A percentile compares a stretch with the other conserved stretches of the same genome.
Conservation (phyloP, 2,888 invertebrate species). For the Tuberolachnus salignus region DNA sequence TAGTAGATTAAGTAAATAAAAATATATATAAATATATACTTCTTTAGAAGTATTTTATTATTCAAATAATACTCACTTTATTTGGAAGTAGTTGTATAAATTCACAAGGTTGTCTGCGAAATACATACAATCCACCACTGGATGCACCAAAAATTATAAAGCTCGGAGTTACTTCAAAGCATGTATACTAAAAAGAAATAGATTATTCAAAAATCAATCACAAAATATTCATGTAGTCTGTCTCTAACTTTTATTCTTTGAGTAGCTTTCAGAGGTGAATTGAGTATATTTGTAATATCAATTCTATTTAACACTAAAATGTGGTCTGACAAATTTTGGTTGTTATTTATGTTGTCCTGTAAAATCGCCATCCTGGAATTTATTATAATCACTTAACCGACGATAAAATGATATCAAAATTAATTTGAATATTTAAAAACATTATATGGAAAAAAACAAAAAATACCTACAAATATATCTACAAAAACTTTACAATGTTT, state of each 20-base stretch:
- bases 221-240: background rate
- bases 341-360: conserved; percentile 1
- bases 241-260: conserved; percentile 59
- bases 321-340: conserved; percentile 13
- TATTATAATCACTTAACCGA: background rate
- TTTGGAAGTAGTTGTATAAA: conserved; percentile 81
- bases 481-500: background rate
- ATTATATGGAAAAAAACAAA: background rate
- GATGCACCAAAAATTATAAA: conserved; percentile 80
- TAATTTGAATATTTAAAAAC: background rate
- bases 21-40: too few species aligned
- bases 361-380: conserved; percentile 14
- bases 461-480: background rate
- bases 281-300: conserved; percentile 57
- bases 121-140: conserved; percentile 81
- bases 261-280: conserved; percentile 59
- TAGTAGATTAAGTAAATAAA: too few species aligned
- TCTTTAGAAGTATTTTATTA: background rate
- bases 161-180: conserved; percentile 75
- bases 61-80: conserved; percentile 66
- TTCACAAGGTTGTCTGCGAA: conserved; percentile 74
- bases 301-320: conserved; percentile 57
- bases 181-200: conserved; percentile 71
- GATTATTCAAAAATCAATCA: background rate
- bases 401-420: background rate